These are phyloP conservation scores for Antheraea pernyi DNA, from an alignment of 1,140 invertebrate species.

Conservation along the genomic window DNA sequence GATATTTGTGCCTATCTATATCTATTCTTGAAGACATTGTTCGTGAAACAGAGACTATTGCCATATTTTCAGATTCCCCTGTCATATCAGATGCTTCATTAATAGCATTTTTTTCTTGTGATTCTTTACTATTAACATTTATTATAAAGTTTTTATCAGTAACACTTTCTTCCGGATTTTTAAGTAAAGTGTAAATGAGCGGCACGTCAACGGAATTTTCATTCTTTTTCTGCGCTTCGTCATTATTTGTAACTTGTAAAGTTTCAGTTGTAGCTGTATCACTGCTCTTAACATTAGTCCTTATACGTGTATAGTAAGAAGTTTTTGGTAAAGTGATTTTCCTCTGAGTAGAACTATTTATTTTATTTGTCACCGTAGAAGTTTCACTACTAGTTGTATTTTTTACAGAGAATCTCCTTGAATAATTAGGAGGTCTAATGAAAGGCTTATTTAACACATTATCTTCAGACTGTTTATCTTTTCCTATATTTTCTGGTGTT, in stretches of 20 bases:
- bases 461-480: slow-evolving; percentile 42
- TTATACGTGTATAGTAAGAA: slow-evolving; percentile 57
- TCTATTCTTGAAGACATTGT: slow-evolving; percentile 38
- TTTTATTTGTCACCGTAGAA: slow-evolving; percentile 17
- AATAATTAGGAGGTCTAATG: slow-evolving; percentile 35
- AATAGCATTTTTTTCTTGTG: slow-evolving; percentile 45
- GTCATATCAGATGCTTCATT: slow-evolving; percentile 40
- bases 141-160: slow-evolving; percentile 47
- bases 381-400: slow-evolving; percentile 31
- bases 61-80: slow-evolving; percentile 46
- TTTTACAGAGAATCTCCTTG: slow-evolving; percentile 35
- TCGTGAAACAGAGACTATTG: slow-evolving; percentile 29
- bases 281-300: slow-evolving; percentile 41
- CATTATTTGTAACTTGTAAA: slow-evolving; percentile 24
- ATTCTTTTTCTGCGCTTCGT: slow-evolving; percentile 44
- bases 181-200: slow-evolving; percentile 56
- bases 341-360: slow-evolving; percentile 28
- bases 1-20: slow-evolving; percentile 47
- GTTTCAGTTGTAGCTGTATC: slow-evolving; percentile 32
- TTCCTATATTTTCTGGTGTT: slow-evolving; percentile 30
- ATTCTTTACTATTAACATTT: slow-evolving; percentile 53
- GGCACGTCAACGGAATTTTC: slow-evolving; percentile 52
- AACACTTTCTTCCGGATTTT: slow-evolving; percentile 27
- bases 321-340: slow-evolving; percentile 52
- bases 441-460: slow-evolving; percentile 46